A percentile compares a stretch with the other conserved stretches of the same genome.
Evolutionary conservation across 1,140 invertebrate genomes (phyloP).

Genomic region (Maconellicoccus hirsutus): DNA sequence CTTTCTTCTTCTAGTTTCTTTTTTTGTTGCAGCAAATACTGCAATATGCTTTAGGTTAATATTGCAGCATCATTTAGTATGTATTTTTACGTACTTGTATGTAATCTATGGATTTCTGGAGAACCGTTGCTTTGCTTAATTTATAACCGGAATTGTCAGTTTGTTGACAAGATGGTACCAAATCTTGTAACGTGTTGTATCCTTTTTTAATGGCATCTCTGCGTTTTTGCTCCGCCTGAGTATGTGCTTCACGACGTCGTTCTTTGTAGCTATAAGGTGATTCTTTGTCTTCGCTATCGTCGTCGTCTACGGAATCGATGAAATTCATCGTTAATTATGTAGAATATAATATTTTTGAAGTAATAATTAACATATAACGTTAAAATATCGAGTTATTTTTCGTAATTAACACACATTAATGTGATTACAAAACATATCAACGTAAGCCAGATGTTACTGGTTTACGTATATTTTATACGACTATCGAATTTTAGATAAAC

Average conservation of each 20-base stretch:
- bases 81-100: constrained; percentile 41
- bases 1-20: constrained; percentile 87
- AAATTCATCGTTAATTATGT: no score
- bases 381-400: no score
- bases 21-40: constrained; percentile 82
- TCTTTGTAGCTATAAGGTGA: constrained; percentile 84
- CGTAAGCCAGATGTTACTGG: no score
- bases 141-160: constrained; percentile 80
- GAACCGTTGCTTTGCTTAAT: constrained; percentile 87
- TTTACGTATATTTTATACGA: no score
- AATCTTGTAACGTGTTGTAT: constrained; percentile 77
- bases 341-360: no score
- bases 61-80: not conserved
- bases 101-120: constrained; percentile 85
- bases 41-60: constrained; percentile 23
- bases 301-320: constrained; percentile 65
- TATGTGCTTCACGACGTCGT: constrained; percentile 83
- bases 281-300: constrained; percentile 72
- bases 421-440: no score
- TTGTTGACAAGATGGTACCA: constrained; percentile 86
- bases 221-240: constrained; percentile 92
- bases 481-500: no score
- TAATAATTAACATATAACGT: no score
- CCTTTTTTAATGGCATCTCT: constrained; percentile 94
- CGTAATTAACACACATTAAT: no score